phyloP scores from a whole-genome alignment of 53 echinoderm and acorn worm genomes.

The Echinarachnius parma region DNA sequence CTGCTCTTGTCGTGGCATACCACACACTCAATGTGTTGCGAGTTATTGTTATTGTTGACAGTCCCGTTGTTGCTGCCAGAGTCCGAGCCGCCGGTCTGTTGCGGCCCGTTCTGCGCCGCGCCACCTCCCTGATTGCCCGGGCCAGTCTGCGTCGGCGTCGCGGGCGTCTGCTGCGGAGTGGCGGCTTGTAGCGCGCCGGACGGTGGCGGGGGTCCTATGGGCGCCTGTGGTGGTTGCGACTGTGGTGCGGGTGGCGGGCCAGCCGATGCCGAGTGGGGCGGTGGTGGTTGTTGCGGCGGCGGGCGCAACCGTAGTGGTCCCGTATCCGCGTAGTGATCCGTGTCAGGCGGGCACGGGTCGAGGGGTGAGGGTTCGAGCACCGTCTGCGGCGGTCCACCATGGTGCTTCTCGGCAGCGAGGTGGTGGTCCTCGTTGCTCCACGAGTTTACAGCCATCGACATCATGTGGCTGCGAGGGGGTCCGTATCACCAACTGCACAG shows the following conservation, averaged over 20 bases:
- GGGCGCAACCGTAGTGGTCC: constrained; percentile 60
- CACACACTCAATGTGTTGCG: constrained; percentile 95
- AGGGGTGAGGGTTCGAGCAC: constrained; percentile 45
- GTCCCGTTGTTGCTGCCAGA: constrained; percentile 45
- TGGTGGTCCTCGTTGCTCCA: constrained; percentile 93
- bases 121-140: constrained; percentile 34
- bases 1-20: constrained; percentile 98
- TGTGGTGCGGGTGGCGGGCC: constrained; percentile 62
- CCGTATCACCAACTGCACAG: constrained; percentile 70
- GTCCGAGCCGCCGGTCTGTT: constrained; percentile 27
- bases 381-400: constrained; percentile 57
- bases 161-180: constrained; percentile 78
- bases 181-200: constrained; percentile 66
- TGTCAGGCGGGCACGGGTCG: constrained; percentile 48
- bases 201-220: constrained; percentile 63
- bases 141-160: constrained; percentile 75
- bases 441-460: constrained; percentile 99
- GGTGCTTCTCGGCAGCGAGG: constrained; percentile 73
- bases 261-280: constrained; percentile 36
- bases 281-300: constrained; percentile 57
- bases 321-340: constrained; percentile 63
- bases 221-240: constrained; percentile 71
- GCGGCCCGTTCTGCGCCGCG: constrained; percentile 37
- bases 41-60: constrained; percentile 59
- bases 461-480: constrained; percentile 95